These are phyloP conservation scores for Oreortyx pictus DNA, from an alignment of 2,797 vertebrate genomes.

Conservation along the genomic window DNA sequence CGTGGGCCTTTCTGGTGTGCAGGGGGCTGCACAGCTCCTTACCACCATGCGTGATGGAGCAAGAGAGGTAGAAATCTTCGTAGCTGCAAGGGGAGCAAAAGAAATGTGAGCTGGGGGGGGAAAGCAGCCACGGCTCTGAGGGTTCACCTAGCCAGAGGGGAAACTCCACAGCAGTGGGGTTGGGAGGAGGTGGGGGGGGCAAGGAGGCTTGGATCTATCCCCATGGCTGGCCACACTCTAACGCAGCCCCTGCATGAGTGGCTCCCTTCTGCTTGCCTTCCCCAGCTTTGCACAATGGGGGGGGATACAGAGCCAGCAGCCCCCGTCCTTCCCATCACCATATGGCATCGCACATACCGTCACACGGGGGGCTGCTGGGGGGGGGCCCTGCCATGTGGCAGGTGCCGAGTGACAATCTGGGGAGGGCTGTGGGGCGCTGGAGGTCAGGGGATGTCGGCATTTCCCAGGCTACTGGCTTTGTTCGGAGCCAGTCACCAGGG, in stretches of 20 bases:
- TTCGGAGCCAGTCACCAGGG: slow-evolving; percentile 78
- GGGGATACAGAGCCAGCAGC: neutral
- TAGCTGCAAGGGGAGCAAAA: slow-evolving; percentile 81
- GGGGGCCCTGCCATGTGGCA: slow-evolving; percentile 74
- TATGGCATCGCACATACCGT: slow-evolving; percentile 75
- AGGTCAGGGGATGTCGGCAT: slow-evolving; percentile 84
- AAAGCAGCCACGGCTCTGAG: neutral
- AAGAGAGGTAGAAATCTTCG: slow-evolving; percentile 96
- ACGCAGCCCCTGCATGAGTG: neutral
- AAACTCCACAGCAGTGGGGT: neutral
- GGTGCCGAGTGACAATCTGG: slow-evolving; percentile 80
- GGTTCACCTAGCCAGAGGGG: accelerated
- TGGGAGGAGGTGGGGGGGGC: neutral
- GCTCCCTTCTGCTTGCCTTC: neutral
- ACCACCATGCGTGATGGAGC: slow-evolving; percentile 92
- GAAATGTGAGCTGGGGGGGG: neutral
- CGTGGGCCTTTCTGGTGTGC: slow-evolving; percentile 90
- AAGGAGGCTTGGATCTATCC: neutral
- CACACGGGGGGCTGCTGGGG: slow-evolving; percentile 67
- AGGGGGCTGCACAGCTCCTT: slow-evolving; percentile 92
- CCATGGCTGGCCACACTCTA: neutral
- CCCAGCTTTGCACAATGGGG: neutral
- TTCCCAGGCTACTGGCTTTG: slow-evolving; percentile 89
- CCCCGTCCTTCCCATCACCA: slow-evolving; percentile 37
- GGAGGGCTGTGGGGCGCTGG: slow-evolving; percentile 64